Evolutionary conservation across 2,888 invertebrate genomes (phyloP).

Genomic region (Linnaemya vulpina): DNA sequence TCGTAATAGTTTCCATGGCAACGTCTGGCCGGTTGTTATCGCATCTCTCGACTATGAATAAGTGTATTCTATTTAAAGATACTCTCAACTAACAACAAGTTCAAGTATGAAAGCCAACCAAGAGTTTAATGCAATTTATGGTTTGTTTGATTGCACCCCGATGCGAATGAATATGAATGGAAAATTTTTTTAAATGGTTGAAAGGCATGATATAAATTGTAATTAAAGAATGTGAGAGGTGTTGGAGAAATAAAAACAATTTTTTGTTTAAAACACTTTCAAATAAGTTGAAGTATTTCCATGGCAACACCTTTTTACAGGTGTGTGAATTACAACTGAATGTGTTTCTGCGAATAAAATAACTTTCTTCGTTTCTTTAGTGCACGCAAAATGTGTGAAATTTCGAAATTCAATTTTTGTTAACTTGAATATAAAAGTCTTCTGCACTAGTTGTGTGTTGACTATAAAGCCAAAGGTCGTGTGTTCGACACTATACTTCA

Average conservation of each 20-base stretch:
- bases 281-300: conserved; percentile 24
- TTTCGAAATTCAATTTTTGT: too few relatives aligned
- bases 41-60: conserved; percentile 12
- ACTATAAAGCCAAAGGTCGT: too few relatives aligned
- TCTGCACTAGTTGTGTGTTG: too few relatives aligned
- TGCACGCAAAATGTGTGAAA: too few relatives aligned
- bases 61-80: conserved; percentile 30
- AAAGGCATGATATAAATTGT: neutral
- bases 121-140: conserved; percentile 58
- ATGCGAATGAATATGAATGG: conserved; percentile 20
- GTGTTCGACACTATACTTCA: neutral
- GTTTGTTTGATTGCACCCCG: conserved; percentile 24
- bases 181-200: neutral
- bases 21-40: conserved; percentile 1
- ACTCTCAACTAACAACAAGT: conserved; percentile 30
- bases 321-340: neutral
- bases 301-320: neutral
- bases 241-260: neutral
- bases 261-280: conserved; percentile 29
- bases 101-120: conserved; percentile 45
- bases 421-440: too few relatives aligned
- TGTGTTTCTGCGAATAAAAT: neutral
- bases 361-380: too few relatives aligned
- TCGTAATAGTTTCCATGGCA: conserved; percentile 5
- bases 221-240: conserved; percentile 23